Percentiles rank a stretch among this genome's conserved stretches.
Evolutionary conservation across 1,140 invertebrate species (phyloP).

Genomic region (Brachystomella parvula): DNA sequence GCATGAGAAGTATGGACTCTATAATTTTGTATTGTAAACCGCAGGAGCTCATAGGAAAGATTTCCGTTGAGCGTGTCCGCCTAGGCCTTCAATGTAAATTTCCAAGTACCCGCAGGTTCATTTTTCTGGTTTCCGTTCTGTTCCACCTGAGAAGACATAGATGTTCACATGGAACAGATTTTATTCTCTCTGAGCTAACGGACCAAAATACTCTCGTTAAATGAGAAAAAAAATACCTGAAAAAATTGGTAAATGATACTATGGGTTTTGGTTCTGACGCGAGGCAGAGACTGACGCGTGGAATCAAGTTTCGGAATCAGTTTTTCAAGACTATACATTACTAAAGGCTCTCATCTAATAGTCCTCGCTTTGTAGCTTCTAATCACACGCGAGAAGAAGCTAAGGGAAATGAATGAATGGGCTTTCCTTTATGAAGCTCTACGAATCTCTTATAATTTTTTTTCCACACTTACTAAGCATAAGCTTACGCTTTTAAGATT

Average conservation of each 20-base stretch:
- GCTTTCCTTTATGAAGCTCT: background rate
- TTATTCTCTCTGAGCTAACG: background rate
- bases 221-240: background rate
- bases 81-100: too few relatives aligned
- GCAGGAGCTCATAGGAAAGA: too few relatives aligned
- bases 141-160: background rate
- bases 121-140: background rate
- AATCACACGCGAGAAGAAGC: background rate
- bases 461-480: background rate
- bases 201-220: background rate
- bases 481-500: background rate
- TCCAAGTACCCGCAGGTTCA: too few relatives aligned
- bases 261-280: background rate
- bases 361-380: too few relatives aligned
- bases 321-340: background rate
- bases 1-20: too few relatives aligned
- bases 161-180: background rate
- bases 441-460: background rate
- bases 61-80: too few relatives aligned
- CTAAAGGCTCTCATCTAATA: background rate
- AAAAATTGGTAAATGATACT: background rate
- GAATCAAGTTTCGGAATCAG: background rate
- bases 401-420: background rate
- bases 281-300: background rate
- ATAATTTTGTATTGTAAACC: too few relatives aligned